phyloP scores from a whole-genome alignment of 2,888 invertebrate species.

The Trichogramma dendrolimi region DNA sequence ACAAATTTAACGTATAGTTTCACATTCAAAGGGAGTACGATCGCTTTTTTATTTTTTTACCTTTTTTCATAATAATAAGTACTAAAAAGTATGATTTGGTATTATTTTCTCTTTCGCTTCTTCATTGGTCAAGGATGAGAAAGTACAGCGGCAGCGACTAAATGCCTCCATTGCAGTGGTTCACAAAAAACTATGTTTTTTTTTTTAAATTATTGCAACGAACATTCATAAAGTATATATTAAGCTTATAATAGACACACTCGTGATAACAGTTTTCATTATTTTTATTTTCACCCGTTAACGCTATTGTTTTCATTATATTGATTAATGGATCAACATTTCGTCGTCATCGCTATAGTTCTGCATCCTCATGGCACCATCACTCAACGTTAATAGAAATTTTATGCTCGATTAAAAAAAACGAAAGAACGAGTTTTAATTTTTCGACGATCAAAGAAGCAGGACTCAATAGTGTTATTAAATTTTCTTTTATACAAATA shows the following conservation, averaged over 20 bases:
- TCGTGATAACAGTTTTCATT: constrained; percentile 22
- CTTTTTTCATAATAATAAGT: constrained; percentile 6
- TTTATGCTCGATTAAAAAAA: too few relatives aligned
- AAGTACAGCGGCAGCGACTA: constrained; percentile 3
- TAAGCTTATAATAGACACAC: constrained; percentile 23
- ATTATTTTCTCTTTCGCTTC: constrained; percentile 8
- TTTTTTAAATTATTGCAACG: constrained; percentile 26
- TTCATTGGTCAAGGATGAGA: background rate
- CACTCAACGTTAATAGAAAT: too few relatives aligned
- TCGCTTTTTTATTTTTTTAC: too few relatives aligned
- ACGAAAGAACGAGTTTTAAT: too few relatives aligned
- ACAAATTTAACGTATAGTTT: constrained; percentile 21
- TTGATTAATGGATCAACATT: constrained; percentile 15
- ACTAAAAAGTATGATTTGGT: constrained; percentile 18
- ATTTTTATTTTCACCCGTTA: constrained; percentile 14
- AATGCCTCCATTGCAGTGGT: constrained; percentile 7
- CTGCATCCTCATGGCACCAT: background rate
- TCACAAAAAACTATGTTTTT: background rate
- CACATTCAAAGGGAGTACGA: constrained; percentile 13
- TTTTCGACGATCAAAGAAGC: constrained; percentile 17
- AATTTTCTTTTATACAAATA: constrained; percentile 11
- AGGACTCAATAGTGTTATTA: constrained; percentile 18
- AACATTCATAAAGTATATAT: constrained; percentile 24
- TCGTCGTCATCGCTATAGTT: background rate
- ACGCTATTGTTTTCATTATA: constrained; percentile 24